Conservation (phyloP, 1,140 invertebrate genomes). For the Zaprionus tsacasi region DNA sequence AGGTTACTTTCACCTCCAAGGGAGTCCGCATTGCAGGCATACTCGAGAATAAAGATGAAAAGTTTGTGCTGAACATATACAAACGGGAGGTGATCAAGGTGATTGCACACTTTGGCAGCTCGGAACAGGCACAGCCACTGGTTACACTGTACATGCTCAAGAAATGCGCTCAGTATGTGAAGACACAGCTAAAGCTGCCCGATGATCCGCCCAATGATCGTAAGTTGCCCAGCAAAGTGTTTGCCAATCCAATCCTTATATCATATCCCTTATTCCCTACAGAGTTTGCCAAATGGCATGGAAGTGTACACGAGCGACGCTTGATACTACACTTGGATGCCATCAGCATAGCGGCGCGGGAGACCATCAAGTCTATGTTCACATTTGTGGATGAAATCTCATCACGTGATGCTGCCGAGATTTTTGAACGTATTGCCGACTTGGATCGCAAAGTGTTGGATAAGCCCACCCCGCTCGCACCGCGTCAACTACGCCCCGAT, state of each 20-base stretch:
- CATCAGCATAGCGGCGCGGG: slow-evolving; percentile 88
- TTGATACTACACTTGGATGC: slow-evolving; percentile 91
- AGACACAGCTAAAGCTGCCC: slow-evolving; percentile 89
- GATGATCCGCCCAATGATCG: slow-evolving; percentile 64
- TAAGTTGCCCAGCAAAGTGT: slow-evolving; percentile 31
- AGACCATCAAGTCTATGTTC: slow-evolving; percentile 88
- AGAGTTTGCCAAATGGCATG: slow-evolving; percentile 86
- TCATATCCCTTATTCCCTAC: slow-evolving; percentile 29
- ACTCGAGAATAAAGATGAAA: slow-evolving; percentile 85
- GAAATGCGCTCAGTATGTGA: slow-evolving; percentile 87
- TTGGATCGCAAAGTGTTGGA: slow-evolving; percentile 67
- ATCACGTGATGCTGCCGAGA: slow-evolving; percentile 91
- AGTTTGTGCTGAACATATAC: slow-evolving; percentile 86
- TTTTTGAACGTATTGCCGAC: slow-evolving; percentile 88
- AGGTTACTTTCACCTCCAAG: slow-evolving; percentile 87
- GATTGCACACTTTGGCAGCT: slow-evolving; percentile 89
- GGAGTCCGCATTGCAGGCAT: slow-evolving; percentile 88
- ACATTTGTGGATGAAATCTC: slow-evolving; percentile 89
- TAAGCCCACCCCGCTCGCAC: slow-evolving; percentile 43
- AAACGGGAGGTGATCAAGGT: slow-evolving; percentile 89
- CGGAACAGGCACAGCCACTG: slow-evolving; percentile 89
- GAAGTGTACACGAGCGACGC: slow-evolving; percentile 79
- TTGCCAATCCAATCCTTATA: not conserved
- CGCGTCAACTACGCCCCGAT: slow-evolving; percentile 64
- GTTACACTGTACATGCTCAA: slow-evolving; percentile 91